Evolutionary conservation across 2,888 invertebrate genomes (phyloP).

Genomic region (Acanthosepion esculentum): DNA sequence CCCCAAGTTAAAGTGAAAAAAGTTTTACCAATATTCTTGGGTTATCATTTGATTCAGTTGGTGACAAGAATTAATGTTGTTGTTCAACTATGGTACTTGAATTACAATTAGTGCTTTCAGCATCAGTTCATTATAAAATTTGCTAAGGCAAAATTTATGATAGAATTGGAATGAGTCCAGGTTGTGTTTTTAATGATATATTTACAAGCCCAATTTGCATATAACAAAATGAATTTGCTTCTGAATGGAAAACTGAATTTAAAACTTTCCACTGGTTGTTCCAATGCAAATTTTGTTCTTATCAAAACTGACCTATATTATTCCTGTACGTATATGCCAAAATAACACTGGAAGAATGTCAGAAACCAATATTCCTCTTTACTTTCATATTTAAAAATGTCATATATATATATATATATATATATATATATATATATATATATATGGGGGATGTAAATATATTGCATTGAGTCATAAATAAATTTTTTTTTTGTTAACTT

Average conservation of each 20-base stretch:
- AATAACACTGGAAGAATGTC: neutral
- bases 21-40: too few relatives aligned
- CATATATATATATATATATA: too few relatives aligned
- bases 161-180: neutral
- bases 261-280: neutral
- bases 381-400: neutral
- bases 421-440: too few relatives aligned
- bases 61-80: neutral
- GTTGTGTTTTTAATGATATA: neutral
- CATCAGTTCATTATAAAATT: neutral
- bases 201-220: neutral
- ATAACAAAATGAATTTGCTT: neutral
- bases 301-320: neutral
- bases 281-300: conserved; percentile 11
- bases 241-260: conserved; percentile 15
- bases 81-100: neutral
- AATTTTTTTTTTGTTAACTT: too few relatives aligned
- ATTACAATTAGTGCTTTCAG: neutral
- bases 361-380: neutral
- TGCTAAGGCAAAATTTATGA: neutral
- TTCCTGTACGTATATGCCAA: neutral
- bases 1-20: too few relatives aligned
- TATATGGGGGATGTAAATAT: too few relatives aligned
- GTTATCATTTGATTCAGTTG: too few relatives aligned
- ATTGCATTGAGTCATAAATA: too few relatives aligned